Evolutionary conservation across 2,797 vertebrate species (phyloP).

Genomic region (Crocidura indochinensis): DNA sequence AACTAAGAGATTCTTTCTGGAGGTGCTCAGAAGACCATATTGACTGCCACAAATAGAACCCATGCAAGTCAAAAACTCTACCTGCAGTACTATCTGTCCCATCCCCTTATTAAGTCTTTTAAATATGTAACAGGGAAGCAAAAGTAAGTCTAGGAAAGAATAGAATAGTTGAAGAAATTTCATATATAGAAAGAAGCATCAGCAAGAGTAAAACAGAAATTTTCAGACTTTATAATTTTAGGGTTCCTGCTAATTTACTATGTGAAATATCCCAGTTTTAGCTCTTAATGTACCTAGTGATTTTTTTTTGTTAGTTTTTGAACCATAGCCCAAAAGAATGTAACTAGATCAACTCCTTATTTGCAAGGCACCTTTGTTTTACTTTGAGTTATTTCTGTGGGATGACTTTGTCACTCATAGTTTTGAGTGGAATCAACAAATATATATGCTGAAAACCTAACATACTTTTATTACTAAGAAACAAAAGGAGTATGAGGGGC

Average conservation of each 20-base stretch:
- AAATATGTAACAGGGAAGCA: too few relatives aligned
- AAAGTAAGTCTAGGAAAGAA: not conserved
- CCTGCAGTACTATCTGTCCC: too few relatives aligned
- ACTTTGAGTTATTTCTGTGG: slow-evolving; percentile 21
- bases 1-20: not conserved
- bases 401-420: slow-evolving; percentile 16
- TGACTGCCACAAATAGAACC: too few relatives aligned
- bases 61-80: too few relatives aligned
- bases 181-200: too few relatives aligned
- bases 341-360: slow-evolving; percentile 8
- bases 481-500: slow-evolving; percentile 21
- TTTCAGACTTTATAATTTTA: too few relatives aligned
- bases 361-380: slow-evolving; percentile 5
- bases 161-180: not conserved
- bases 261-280: too few relatives aligned
- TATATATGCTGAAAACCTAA: not conserved
- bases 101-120: too few relatives aligned
- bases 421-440: slow-evolving; percentile 32
- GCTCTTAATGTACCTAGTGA: too few relatives aligned
- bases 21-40: not conserved
- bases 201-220: too few relatives aligned
- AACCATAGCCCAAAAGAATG: not conserved
- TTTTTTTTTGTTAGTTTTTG: too few relatives aligned
- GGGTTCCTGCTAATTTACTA: too few relatives aligned
- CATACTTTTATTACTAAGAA: not conserved